Evolutionary conservation across 2,113 vertebrate genomes (phyloP).

Genomic region (Cisticola juncidis): DNA sequence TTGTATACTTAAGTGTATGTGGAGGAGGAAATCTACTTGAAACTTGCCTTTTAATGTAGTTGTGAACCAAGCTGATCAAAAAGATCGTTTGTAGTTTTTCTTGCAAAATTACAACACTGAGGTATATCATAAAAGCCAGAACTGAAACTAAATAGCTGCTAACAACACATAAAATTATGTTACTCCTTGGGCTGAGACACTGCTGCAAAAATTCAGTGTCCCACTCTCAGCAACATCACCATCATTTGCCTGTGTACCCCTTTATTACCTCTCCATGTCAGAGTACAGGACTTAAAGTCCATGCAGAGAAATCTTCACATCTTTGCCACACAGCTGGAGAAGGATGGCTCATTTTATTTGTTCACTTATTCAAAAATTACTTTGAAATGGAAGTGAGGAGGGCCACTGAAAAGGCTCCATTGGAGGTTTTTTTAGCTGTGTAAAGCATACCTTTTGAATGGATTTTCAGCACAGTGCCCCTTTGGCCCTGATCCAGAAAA

Average conservation of each 20-base stretch:
- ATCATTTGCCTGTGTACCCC: accelerated
- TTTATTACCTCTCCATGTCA: not conserved
- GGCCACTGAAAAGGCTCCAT: not conserved
- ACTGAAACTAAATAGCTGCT: not conserved
- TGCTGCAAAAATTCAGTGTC: not conserved
- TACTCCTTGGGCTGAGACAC: not conserved
- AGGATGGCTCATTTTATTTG: not conserved
- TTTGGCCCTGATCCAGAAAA: not conserved
- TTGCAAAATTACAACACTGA: not conserved
- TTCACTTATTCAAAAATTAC: not conserved
- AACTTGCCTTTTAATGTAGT: not conserved
- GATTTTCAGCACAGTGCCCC: not conserved
- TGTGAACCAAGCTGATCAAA: not conserved
- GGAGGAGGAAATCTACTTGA: not conserved
- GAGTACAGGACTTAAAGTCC: not conserved
- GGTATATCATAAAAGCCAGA: not conserved
- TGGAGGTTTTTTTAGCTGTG: not conserved
- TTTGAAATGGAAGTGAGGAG: not conserved
- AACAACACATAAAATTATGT: not conserved
- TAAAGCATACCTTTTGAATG: not conserved
- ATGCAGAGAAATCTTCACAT: not conserved
- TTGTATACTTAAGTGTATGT: not conserved
- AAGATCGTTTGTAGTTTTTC: not conserved
- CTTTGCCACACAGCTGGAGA: not conserved
- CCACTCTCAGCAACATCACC: not conserved